Base-by-base conservation (phyloP, 2,888 invertebrate genomes). In the Rhimphoctona megacephalus region DNA sequence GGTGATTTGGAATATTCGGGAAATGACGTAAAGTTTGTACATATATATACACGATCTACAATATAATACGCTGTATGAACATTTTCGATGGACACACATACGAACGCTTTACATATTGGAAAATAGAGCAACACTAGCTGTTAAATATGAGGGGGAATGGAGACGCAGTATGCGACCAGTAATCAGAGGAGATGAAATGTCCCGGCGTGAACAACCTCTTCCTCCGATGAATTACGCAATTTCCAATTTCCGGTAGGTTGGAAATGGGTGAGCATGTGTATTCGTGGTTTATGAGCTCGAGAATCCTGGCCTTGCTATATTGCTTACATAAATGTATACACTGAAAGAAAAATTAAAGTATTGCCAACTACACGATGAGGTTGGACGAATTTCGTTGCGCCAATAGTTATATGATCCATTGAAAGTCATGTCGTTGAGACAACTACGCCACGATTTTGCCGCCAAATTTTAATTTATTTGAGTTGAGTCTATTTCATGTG, bases 231-330 rank as follows among this genome's bases (percentile, higher is more conserved):
- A 90, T 89, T 89, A 90, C 90, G 88, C 89, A 89, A 87, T 88
- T 86, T 87, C 89, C 89, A 89, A 90, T 90, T 90, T 90, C 90
- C 89, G 88, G 83, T 77, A 70, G 70, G 57, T 80, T 64, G 72
- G 61, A 33, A 46, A 64, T 36, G 46, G 66, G 54, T 36, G n/a
- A 46, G 25, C 33, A 64, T 19, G 33, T 43, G 43, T 70, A 39
- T 33, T 30, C 67, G 74, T 67, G 72, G 61, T 72, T 57, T 52
- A 49, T 76, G 52, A 46, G 43, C 22, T 22, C 61, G 70, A 61
- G 19, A 61, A 49, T 49, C 19, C 49, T n/a, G 7, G 49, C 17
- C n/a, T 5, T n/a, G 49, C 49, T n/a, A 49, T n/a, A 19, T 49
- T 17, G 19, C 19, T 49, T 17, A 30, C 61, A 30, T 17, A 30